Conservation (phyloP, 92 coral and sea anemone genomes). For the Zoanthus gigantus region DNA sequence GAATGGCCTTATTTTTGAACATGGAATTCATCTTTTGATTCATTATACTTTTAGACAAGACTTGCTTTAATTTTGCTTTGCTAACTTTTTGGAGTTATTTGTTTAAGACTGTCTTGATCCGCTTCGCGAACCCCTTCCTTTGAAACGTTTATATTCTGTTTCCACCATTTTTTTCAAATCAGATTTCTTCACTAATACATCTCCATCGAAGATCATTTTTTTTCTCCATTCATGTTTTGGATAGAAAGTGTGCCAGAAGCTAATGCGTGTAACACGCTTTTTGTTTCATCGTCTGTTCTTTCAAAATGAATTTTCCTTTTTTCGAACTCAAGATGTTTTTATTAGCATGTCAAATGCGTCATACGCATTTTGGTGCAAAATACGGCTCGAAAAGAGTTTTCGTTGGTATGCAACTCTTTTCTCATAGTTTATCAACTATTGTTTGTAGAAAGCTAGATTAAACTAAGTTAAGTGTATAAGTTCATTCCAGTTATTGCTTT, state of each 20-base stretch:
- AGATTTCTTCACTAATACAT: constrained; percentile 36
- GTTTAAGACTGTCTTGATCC: constrained; percentile 17
- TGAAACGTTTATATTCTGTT: constrained; percentile 47
- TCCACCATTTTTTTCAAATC: constrained; percentile 24
- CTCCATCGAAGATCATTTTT: constrained; percentile 29
- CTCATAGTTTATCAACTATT: no score
- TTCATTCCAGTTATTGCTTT: no score
- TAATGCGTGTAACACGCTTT: neutral
- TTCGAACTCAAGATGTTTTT: no score
- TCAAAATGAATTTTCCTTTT: constrained; percentile 35
- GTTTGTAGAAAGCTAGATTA: no score
- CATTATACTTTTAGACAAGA: constrained; percentile 27
- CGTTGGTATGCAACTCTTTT: no score
- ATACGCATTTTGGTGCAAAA: no score
- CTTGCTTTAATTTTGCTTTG: constrained; percentile 11
- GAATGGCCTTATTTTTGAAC: constrained; percentile 45
- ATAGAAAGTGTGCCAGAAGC: constrained; percentile 2
- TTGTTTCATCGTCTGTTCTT: constrained; percentile 17
- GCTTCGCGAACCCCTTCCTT: constrained; percentile 40
- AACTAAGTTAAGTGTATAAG: no score
- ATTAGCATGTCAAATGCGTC: no score
- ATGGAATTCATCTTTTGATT: constrained; percentile 51
- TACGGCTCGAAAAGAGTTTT: no score
- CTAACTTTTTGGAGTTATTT: constrained; percentile 35
- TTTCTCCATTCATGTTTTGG: neutral